Evolutionary conservation across 2,888 invertebrate genomes (phyloP).

Genomic region (Alentia gelatinosa): DNA sequence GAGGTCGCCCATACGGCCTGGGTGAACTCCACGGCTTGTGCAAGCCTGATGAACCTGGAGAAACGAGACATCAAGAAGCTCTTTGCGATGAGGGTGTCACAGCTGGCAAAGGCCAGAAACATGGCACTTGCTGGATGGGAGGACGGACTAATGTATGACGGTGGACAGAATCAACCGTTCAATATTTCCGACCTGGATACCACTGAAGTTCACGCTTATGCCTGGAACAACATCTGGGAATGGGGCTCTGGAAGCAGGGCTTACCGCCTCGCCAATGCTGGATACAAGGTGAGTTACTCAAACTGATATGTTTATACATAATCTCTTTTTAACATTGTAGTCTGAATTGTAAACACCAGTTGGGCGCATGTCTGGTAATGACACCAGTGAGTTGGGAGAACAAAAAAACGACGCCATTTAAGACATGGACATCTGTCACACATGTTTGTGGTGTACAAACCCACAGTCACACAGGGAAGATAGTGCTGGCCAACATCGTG

Average conservation of each 20-base stretch:
- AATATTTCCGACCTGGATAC: constrained; percentile 59
- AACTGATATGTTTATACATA: too few relatives aligned
- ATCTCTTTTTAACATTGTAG: too few relatives aligned
- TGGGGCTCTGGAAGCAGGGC: constrained; percentile 73
- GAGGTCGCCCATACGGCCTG: constrained; percentile 74
- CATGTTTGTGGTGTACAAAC: too few relatives aligned
- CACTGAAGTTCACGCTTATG: constrained; percentile 68
- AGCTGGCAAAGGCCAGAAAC: constrained; percentile 55
- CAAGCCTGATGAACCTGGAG: constrained; percentile 59
- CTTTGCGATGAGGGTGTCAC: constrained; percentile 70
- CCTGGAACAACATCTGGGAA: constrained; percentile 77
- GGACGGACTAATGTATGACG: constrained; percentile 67
- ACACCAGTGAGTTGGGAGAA: too few relatives aligned
- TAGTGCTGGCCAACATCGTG: too few relatives aligned
- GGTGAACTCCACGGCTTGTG: constrained; percentile 73
- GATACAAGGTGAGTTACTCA: constrained; percentile 74
- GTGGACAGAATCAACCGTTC: constrained; percentile 58
- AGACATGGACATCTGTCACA: too few relatives aligned
- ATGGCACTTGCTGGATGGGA: constrained; percentile 72
- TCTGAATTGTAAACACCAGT: too few relatives aligned
- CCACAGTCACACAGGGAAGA: too few relatives aligned
- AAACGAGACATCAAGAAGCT: constrained; percentile 68
- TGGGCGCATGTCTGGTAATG: too few relatives aligned
- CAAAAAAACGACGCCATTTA: too few relatives aligned
- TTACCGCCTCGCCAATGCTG: constrained; percentile 74